These are phyloP conservation scores for Erebia epiphron DNA, from an alignment of 2,888 invertebrate species.

Conservation along the genomic window DNA sequence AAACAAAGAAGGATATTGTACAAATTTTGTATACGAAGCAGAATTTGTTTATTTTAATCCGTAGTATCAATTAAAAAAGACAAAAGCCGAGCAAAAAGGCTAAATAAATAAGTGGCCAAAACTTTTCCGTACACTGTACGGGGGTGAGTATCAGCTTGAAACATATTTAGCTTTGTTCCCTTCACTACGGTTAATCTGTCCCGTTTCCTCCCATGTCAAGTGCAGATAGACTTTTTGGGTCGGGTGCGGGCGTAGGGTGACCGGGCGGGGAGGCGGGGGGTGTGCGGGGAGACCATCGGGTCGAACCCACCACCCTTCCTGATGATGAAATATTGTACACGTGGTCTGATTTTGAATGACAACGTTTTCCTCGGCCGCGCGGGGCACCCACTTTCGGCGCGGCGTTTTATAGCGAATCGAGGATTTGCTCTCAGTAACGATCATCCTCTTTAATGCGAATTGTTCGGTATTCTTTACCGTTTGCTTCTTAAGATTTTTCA, in stretches of 20 bases:
- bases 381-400: slow-evolving; percentile 67
- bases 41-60: slow-evolving; percentile 1
- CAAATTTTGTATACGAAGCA: not conserved
- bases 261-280: slow-evolving; percentile 43
- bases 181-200: slow-evolving; percentile 83
- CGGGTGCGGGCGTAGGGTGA: slow-evolving; percentile 53
- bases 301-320: slow-evolving; percentile 63
- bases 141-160: slow-evolving; percentile 78
- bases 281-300: slow-evolving; percentile 45
- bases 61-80: slow-evolving; percentile 24
- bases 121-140: slow-evolving; percentile 59
- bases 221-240: slow-evolving; percentile 82
- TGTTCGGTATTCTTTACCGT: slow-evolving; percentile 31
- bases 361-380: slow-evolving; percentile 82
- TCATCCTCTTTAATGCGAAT: slow-evolving; percentile 56
- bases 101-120: slow-evolving; percentile 47
- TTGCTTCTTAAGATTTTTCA: slow-evolving; percentile 18
- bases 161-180: slow-evolving; percentile 83
- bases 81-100: slow-evolving; percentile 25
- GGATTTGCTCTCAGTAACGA: slow-evolving; percentile 66
- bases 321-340: slow-evolving; percentile 89
- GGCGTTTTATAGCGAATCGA: slow-evolving; percentile 75
- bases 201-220: slow-evolving; percentile 82
- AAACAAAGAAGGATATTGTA: not conserved
- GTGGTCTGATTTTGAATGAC: slow-evolving; percentile 89